A percentile compares a stretch with the other conserved stretches of the same genome.
Conservation (phyloP, 1,140 invertebrate species). For the Trichogramma pretiosum region DNA sequence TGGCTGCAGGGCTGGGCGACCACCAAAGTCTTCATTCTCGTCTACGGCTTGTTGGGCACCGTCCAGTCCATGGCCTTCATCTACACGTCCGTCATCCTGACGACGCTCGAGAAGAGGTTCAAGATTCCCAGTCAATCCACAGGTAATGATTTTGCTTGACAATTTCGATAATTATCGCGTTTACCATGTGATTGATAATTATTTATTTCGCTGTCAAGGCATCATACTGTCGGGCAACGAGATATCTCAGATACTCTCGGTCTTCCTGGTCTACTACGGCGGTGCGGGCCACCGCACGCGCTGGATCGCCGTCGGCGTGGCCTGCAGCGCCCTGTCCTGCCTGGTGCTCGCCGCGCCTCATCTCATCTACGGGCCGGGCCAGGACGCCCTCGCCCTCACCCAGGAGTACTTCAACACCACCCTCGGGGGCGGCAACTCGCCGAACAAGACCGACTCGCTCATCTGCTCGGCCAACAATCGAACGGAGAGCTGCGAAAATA, state of each 20-base stretch:
- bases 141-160: conserved; percentile 43
- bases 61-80: conserved; percentile 62
- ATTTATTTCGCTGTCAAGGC: conserved; percentile 43
- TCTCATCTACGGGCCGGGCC: conserved; percentile 57
- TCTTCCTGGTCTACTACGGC: conserved; percentile 52
- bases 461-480: conserved; percentile 25
- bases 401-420: conserved; percentile 40
- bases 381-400: conserved; percentile 45
- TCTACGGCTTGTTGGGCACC: conserved; percentile 59
- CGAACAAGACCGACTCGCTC: conserved; percentile 20
- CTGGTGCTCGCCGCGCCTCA: conserved; percentile 59
- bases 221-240: conserved; percentile 63
- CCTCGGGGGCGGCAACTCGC: conserved; percentile 19
- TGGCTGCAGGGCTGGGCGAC: conserved; percentile 57
- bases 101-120: conserved; percentile 63
- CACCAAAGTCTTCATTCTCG: conserved; percentile 52
- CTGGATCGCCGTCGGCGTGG: conserved; percentile 59
- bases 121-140: conserved; percentile 62
- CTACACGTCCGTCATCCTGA: conserved; percentile 59
- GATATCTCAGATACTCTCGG: conserved; percentile 58
- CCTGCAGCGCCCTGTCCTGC: conserved; percentile 55
- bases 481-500: conserved; percentile 41
- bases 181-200: background rate
- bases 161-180: conserved; percentile 3
- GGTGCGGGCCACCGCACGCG: conserved; percentile 50